Evolutionary conservation across 2,888 invertebrate genomes (phyloP), one percentile per base, ranked within the genome.

Genomic region (Coecobrya sp.): DNA sequence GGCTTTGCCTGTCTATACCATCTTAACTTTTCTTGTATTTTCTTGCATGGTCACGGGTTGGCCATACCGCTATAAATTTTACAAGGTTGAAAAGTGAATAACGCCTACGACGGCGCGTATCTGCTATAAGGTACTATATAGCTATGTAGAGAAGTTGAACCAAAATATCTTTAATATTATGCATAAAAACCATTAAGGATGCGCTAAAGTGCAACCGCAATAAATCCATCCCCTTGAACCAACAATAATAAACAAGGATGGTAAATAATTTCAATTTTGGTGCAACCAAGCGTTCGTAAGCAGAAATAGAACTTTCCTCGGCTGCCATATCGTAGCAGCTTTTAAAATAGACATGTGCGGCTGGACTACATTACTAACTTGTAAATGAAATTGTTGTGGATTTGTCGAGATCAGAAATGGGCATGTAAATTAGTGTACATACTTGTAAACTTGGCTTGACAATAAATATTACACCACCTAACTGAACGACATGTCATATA

Each of bases 201-300:
- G 79, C 79, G 52, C 52, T 76, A 10, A 27, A 79, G 27, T 79
- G 79, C 79, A 79, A 27, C 49, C 52, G 79, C 52, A 52, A 79
- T 79, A 79, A 79, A 79, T 79, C 52, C 79, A 30, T 79, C 79
- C 3, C 52, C 25, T 27, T 79, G 25, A 49, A 22, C 79, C 16
- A 30, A 79, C 27, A 27, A 27, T 52, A 79, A 79, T 52, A 79
- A 79, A 79, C 27, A 79, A 52, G 52, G 30, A 36, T 2, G 36
- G 19, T 42, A 10, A 7, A 42, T 42, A 42, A 2, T 3, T 8
- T 5, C 25, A 25, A 27, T 19, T 27, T 65, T 7, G 19, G 4
- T 65, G 25, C 22, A 25, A 4, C 1, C 27, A 25, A 25, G 65
- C 65, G 25, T 22, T 65, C 65, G n/a, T n/a, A n/a, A n/a, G n/a